Conservation (phyloP, 2,888 invertebrate genomes). For the Lottia scabra region DNA sequence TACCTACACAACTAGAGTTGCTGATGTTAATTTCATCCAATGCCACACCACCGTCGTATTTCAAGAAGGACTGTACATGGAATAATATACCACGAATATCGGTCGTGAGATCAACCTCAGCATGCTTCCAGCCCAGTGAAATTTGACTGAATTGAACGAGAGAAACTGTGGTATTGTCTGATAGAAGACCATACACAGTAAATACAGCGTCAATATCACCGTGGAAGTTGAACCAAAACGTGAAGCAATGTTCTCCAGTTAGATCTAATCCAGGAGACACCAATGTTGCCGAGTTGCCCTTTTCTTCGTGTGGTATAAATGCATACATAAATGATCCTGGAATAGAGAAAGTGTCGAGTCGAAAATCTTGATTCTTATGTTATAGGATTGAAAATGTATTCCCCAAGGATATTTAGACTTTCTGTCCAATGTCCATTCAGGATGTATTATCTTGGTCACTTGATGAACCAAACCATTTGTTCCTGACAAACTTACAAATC, state of each 20-base stretch:
- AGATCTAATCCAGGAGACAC: slow-evolving; percentile 27
- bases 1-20: slow-evolving; percentile 16
- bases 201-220: slow-evolving; percentile 38
- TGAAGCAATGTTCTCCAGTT: slow-evolving; percentile 31
- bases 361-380: too few relatives aligned
- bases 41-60: slow-evolving; percentile 22
- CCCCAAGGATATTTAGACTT: too few relatives aligned
- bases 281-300: slow-evolving; percentile 26
- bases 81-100: slow-evolving; percentile 17
- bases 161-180: slow-evolving; percentile 6
- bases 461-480: too few relatives aligned
- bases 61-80: slow-evolving; percentile 10
- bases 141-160: slow-evolving; percentile 19
- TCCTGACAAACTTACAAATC: too few relatives aligned
- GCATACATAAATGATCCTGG: slow-evolving; percentile 42
- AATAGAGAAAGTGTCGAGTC: background rate
- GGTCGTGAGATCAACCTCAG: slow-evolving; percentile 17
- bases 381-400: too few relatives aligned
- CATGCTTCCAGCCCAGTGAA: slow-evolving; percentile 23
- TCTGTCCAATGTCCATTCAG: too few relatives aligned
- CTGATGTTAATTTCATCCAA: slow-evolving; percentile 16
- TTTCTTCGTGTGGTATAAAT: slow-evolving; percentile 23
- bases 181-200: slow-evolving; percentile 30
- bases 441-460: too few relatives aligned
- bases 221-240: slow-evolving; percentile 36